These are phyloP conservation scores for Hepsetus odoe DNA, from an alignment of 2,113 vertebrate genomes.

Conservation along the genomic window DNA sequence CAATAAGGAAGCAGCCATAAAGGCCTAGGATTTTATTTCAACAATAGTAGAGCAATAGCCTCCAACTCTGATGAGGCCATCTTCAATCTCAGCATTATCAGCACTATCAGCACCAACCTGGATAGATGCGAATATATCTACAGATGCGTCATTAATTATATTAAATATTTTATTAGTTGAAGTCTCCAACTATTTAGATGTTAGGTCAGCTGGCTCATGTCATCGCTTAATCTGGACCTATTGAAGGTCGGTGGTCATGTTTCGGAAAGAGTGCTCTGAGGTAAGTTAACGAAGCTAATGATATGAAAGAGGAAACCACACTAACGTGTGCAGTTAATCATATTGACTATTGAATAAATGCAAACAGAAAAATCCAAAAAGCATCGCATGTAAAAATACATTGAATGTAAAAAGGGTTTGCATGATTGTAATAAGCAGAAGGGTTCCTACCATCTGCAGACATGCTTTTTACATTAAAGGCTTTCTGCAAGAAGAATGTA, in stretches of 20 bases:
- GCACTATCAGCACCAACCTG: background rate
- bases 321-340: background rate
- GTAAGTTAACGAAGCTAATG: background rate
- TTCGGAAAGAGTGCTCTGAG: background rate
- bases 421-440: no score
- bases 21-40: constrained; percentile 18
- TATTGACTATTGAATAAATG: no score
- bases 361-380: background rate
- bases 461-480: no score
- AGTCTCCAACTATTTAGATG: background rate
- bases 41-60: constrained; percentile 23
- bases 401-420: no score
- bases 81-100: background rate
- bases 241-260: background rate
- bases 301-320: background rate
- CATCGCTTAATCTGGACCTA: constrained; percentile 4
- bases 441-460: no score
- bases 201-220: background rate
- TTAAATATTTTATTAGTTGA: no score
- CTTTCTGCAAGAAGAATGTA: no score
- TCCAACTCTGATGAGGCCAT: background rate
- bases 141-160: no score
- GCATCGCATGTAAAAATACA: no score
- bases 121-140: background rate
- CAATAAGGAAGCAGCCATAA: constrained; percentile 14